Percentiles rank a stretch among this genome's conserved stretches.
phyloP scores from a whole-genome alignment of 2,888 invertebrate genomes.

The Hirtodrosophila trivittata region DNA sequence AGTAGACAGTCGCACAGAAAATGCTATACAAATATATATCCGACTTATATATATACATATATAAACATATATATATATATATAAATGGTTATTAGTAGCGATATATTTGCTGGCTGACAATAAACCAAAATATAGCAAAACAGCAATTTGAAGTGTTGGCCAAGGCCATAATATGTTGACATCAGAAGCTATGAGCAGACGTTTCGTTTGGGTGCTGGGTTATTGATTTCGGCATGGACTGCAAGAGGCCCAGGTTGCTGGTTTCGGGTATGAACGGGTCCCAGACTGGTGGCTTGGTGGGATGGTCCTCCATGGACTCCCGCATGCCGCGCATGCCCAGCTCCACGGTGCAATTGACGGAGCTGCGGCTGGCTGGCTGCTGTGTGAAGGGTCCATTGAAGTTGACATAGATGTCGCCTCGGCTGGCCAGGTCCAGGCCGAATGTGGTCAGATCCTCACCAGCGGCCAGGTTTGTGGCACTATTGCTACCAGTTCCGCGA shows the following conservation, averaged over 20 bases:
- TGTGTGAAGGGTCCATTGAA: slow-evolving; percentile 68
- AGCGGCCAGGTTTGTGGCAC: slow-evolving; percentile 31
- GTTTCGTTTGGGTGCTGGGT: background rate
- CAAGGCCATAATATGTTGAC: slow-evolving; percentile 10
- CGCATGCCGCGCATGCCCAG: slow-evolving; percentile 69
- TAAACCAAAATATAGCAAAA: slow-evolving; percentile 30
- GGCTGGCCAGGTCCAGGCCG: slow-evolving; percentile 58
- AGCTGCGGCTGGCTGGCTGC: slow-evolving; percentile 47
- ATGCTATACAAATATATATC: background rate
- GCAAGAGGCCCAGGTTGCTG: slow-evolving; percentile 46
- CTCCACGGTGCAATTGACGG: slow-evolving; percentile 51
- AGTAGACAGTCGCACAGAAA: background rate
- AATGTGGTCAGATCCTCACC: slow-evolving; percentile 63
- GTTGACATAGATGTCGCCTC: slow-evolving; percentile 66
- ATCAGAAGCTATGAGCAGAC: slow-evolving; percentile 26
- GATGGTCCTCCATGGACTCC: slow-evolving; percentile 47
- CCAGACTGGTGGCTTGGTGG: slow-evolving; percentile 51
- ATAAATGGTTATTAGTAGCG: slow-evolving; percentile 2
- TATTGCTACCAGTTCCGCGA: slow-evolving; percentile 19
- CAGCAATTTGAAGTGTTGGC: slow-evolving; percentile 44
- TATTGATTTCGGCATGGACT: slow-evolving; percentile 1
- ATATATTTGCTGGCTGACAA: slow-evolving; percentile 19
- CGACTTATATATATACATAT: background rate
- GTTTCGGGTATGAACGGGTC: slow-evolving; percentile 63
- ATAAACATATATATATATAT: too few relatives aligned